These are phyloP conservation scores for Parnassius orleans DNA, from an alignment of 2,888 invertebrate genomes.

Conservation along the genomic window DNA sequence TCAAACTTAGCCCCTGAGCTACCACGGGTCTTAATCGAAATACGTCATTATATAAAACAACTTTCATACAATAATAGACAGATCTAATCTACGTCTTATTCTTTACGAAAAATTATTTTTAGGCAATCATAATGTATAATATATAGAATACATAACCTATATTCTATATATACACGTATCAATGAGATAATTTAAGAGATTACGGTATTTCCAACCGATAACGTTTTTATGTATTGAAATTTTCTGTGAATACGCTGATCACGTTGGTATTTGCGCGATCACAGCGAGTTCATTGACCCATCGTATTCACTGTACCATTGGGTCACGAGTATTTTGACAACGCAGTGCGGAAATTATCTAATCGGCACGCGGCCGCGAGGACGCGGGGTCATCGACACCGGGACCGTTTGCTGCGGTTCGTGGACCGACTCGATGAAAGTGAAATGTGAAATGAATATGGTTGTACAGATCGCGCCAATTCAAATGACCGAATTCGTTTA, in stretches of 20 bases:
- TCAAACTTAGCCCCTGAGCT: too few relatives aligned
- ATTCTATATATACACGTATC: conserved; percentile 15
- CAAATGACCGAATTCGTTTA: conserved; percentile 57
- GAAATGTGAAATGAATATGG: conserved; percentile 67
- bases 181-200: conserved; percentile 31
- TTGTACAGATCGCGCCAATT: conserved; percentile 45
- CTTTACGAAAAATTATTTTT: conserved; percentile 13
- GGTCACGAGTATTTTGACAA: conserved; percentile 81
- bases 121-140: conserved; percentile 1
- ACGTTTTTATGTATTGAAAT: conserved; percentile 43
- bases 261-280: conserved; percentile 56
- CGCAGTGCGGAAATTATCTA: conserved; percentile 79
- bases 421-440: conserved; percentile 66
- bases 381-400: conserved; percentile 68
- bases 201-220: conserved; percentile 56
- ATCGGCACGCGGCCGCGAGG: conserved; percentile 78
- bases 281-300: conserved; percentile 61
- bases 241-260: conserved; percentile 45
- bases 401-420: conserved; percentile 56
- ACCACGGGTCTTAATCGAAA: too few relatives aligned
- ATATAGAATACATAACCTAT: conserved; percentile 15
- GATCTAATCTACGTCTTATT: conserved; percentile 4
- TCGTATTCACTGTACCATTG: conserved; percentile 76
- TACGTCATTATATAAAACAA: too few relatives aligned
- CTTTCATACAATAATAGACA: conserved; percentile 6